Conservation (phyloP, 2,113 vertebrate species). For the Lichenostomus cassidix region DNA sequence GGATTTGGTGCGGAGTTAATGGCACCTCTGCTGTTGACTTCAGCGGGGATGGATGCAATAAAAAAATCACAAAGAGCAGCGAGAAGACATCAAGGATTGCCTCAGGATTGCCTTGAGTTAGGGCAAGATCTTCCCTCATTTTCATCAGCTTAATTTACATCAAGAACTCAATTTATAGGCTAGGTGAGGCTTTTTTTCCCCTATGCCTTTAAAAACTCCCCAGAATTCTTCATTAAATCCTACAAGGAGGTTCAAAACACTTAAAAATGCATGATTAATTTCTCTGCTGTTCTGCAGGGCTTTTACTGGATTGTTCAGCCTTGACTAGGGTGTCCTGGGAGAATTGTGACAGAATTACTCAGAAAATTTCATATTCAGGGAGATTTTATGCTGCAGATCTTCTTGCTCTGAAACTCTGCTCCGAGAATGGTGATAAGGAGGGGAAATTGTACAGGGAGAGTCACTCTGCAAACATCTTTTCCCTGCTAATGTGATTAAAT, state of each 20-base stretch:
- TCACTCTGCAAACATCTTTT: not conserved
- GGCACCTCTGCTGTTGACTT: constrained; percentile 5
- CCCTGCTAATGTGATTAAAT: constrained; percentile 25
- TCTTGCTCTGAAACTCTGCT: constrained; percentile 1
- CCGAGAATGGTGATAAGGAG: constrained; percentile 8
- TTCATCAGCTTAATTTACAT: not conserved
- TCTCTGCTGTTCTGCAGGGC: constrained; percentile 43
- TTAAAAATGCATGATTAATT: constrained; percentile 60
- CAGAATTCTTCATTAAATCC: constrained; percentile 50
- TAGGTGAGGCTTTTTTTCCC: not conserved
- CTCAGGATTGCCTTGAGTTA: not conserved
- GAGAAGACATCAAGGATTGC: not conserved
- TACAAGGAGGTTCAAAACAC: constrained; percentile 31
- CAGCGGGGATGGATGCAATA: not conserved
- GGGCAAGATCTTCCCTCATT: not conserved
- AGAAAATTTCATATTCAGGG: constrained; percentile 31
- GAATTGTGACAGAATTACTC: constrained; percentile 47
- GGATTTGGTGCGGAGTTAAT: not conserved
- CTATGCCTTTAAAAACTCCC: not conserved
- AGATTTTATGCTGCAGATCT: constrained; percentile 31
- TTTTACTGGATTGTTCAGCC: constrained; percentile 50
- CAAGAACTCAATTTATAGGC: not conserved
- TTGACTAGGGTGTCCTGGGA: constrained; percentile 49
- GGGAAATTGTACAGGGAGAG: not conserved
- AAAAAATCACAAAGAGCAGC: not conserved